phyloP scores from a whole-genome alignment of 2,888 invertebrate species.

The Liodrosophila aerea region DNA sequence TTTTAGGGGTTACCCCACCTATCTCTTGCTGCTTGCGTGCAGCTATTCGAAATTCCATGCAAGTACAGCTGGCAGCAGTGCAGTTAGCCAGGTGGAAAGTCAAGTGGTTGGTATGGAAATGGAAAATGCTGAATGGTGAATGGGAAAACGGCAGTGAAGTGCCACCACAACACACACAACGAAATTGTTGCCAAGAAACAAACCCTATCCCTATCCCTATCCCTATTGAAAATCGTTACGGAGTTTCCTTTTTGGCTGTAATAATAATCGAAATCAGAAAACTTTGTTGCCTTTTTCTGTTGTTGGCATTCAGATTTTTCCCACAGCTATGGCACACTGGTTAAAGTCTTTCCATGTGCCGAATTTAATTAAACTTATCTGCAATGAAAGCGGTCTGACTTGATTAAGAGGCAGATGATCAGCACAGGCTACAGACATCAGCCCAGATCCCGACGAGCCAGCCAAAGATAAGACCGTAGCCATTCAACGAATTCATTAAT shows the following conservation, averaged over 20 bases:
- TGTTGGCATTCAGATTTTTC: not conserved
- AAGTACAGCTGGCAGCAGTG: constrained; percentile 6
- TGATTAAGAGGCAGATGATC: constrained; percentile 54
- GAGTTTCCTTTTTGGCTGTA: constrained; percentile 43
- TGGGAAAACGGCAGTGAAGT: constrained; percentile 45
- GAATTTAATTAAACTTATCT: constrained; percentile 70
- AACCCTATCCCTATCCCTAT: constrained; percentile 17
- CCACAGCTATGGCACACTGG: constrained; percentile 37
- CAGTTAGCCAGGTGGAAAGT: constrained; percentile 31
- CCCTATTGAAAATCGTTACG: constrained; percentile 41
- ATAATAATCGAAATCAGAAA: constrained; percentile 71
- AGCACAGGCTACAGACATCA: constrained; percentile 12
- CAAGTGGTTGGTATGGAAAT: constrained; percentile 32
- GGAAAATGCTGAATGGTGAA: constrained; percentile 14
- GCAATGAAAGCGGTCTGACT: constrained; percentile 26
- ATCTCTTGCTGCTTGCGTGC: constrained; percentile 36
- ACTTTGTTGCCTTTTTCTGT: constrained; percentile 44
- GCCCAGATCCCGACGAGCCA: not conserved
- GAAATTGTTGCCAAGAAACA: constrained; percentile 75
- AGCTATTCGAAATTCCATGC: constrained; percentile 28
- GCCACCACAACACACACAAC: constrained; percentile 58
- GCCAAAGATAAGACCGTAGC: constrained; percentile 19
- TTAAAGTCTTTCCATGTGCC: constrained; percentile 42
- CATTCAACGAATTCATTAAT: constrained; percentile 78
- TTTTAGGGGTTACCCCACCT: constrained; percentile 42